phyloP scores from a whole-genome alignment of 1,140 invertebrate species.

The Drosophila eugracilis region DNA sequence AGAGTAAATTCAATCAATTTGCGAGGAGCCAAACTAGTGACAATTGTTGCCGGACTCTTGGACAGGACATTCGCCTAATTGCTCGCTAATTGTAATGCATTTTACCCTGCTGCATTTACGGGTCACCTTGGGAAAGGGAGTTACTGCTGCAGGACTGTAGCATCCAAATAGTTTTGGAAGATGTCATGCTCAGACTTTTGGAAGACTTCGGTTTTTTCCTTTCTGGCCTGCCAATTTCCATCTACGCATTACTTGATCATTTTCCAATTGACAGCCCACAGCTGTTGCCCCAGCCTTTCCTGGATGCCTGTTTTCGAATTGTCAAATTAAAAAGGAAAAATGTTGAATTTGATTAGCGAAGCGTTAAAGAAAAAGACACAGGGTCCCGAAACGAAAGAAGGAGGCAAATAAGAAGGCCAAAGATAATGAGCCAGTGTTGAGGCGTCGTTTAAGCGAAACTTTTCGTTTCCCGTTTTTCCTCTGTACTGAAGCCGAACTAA shows the following conservation, averaged over 20 bases:
- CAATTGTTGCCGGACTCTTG: conserved; percentile 61
- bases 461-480: conserved; percentile 28
- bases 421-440: conserved; percentile 73
- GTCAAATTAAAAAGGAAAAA: conserved; percentile 82
- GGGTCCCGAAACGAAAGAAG: conserved; percentile 5
- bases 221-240: conserved; percentile 59
- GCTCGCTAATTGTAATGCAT: conserved; percentile 75
- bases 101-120: conserved; percentile 41
- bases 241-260: conserved; percentile 71
- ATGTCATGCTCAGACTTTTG: conserved; percentile 19
- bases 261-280: conserved; percentile 78
- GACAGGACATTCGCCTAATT: conserved; percentile 63
- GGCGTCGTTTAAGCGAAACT: conserved; percentile 69
- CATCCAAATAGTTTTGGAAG: conserved; percentile 3
- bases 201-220: not conserved
- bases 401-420: conserved; percentile 30
- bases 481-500: conserved; percentile 44
- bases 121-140: conserved; percentile 34
- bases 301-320: conserved; percentile 70
- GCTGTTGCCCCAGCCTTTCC: conserved; percentile 55
- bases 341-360: conserved; percentile 82
- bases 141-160: not conserved
- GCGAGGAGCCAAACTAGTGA: conserved; percentile 40
- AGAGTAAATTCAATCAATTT: conserved; percentile 79
- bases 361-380: conserved; percentile 76